phyloP scores from a whole-genome alignment of 1,140 invertebrate species.

The Arctopsyche grandis region DNA sequence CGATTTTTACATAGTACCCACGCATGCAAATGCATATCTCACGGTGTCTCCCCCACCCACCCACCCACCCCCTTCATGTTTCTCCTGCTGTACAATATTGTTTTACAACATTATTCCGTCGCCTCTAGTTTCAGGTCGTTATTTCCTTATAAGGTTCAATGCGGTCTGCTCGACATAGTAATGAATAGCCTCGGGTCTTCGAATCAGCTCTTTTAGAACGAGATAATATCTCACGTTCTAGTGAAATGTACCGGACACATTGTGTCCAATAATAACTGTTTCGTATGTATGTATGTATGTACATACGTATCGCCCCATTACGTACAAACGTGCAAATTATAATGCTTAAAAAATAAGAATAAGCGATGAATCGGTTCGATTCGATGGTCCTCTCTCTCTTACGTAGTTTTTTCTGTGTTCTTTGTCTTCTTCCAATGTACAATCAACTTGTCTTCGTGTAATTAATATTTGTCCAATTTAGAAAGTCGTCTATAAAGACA shows the following conservation, averaged over 20 bases:
- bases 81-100: constrained; percentile 23
- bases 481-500: constrained; percentile 8
- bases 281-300: background rate
- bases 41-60: background rate
- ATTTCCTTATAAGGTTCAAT: constrained; percentile 34
- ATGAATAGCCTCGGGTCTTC: constrained; percentile 29
- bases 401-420: no score
- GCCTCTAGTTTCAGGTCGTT: constrained; percentile 37
- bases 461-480: constrained; percentile 2
- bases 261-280: background rate
- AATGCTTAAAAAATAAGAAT: no score
- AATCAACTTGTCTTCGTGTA: background rate
- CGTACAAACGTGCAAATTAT: background rate
- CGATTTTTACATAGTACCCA: background rate
- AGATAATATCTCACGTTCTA: constrained; percentile 23
- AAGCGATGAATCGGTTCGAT: background rate
- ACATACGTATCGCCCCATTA: background rate
- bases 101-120: constrained; percentile 39
- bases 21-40: constrained; percentile 27
- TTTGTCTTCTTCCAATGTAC: background rate
- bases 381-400: background rate
- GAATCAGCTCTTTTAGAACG: background rate
- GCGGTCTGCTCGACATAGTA: constrained; percentile 9
- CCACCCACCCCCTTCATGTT: background rate
- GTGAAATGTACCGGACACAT: constrained; percentile 3